Base-by-base conservation (phyloP, 2,888 invertebrate species). In the Ormyrus thymus region DNA sequence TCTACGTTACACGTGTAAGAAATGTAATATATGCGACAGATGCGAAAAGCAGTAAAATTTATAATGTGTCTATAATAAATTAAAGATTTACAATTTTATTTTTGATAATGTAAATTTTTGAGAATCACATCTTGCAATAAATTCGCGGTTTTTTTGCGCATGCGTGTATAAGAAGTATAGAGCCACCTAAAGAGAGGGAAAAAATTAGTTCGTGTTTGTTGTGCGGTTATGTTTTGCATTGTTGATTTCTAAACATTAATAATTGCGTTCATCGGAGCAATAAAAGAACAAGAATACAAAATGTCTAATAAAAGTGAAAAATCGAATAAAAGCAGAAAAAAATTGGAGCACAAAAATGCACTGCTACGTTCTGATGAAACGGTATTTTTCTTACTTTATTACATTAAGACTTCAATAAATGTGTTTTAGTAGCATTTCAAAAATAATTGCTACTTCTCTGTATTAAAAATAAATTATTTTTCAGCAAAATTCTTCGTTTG, bases 181-280 rank as follows among this genome's bases (percentile, higher is more conserved):
- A 29, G 29, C 29, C 29, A 29, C 2, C 4, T 29, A 29, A 29
- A 29, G 29, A 29, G 29, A 29, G 29, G 29, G 29, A 29, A 29
- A 29, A 4, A 29, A 29, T 29, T 29, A 29, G 29, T 29, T 29
- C 29, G 2, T 29, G 29, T 29, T 29, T 29, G 29, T 29, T 29
- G 29, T 29, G 29, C 4, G 75, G 75, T 76, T 79, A 75, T 66
- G 70, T 79, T 71, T 59, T 55, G 15, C 45, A 66, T 61, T 76
- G 65, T 75, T 65, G 58, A 50, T 69, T 56, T 71, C 45, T 45
- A 4, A 48, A 11, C 48, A 13, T 61, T 59, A 45, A 65, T 29
- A 29, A 29, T 29, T 78, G 78, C 15, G 7, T 61, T 64, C 4
- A 51, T 65, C 29, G n/a, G 45, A 1, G 7, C 0, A 45, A 29